Base-by-base conservation (phyloP, 1,140 invertebrate species). In the Rhizoglyphus robini region DNA sequence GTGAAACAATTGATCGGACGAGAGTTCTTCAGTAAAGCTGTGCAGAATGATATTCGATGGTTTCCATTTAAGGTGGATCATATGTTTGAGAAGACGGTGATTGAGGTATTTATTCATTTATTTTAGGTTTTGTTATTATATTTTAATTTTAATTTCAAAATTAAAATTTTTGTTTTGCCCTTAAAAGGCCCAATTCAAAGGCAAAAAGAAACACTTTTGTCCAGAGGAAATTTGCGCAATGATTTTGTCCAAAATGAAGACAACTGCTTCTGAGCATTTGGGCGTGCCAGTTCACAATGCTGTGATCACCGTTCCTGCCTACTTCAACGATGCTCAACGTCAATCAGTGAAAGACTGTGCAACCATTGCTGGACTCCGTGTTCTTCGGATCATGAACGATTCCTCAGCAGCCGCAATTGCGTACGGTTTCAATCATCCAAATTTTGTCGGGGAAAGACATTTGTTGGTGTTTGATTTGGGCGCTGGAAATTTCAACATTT, bases 301-400 rank as follows among this genome's bases (percentile, higher is more conserved):
- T 0, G 77, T 79, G 11, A 71, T 78, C 54, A 77, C 76, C 27
- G 76, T 79, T 74, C n/a, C n/a, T n/a, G n/a, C n/a, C n/a, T n/a
- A n/a, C n/a, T n/a, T n/a, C n/a, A n/a, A n/a, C n/a, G n/a, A 78
- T 59, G 69, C 71, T 34, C 75, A 78, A 68, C 54, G 76, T 67
- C 72, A 73, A 60, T 46, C 69, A 4, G 66, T 63, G 15, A 70
- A 54, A 63, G 66, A 67, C 65, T 64, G 66, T 31, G 69, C 65
- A 20, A 49, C 30, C 13, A 54, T 64, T 41, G 69, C 70, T 29
- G 68, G 65, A 29, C 41, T 71, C 3, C 57, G 68, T n/a, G 70
- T 71, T 20, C 11, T 70, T 63, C 70, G 1, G 15, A 46, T 46
- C 41, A 46, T 46, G 15, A 46, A 15, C 41, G 23, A 46, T 15